Percentiles rank a stretch among this genome's conserved stretches.
phyloP scores from a whole-genome alignment of 23 tunicate genomes.

The Trididemnum miniatum region DNA sequence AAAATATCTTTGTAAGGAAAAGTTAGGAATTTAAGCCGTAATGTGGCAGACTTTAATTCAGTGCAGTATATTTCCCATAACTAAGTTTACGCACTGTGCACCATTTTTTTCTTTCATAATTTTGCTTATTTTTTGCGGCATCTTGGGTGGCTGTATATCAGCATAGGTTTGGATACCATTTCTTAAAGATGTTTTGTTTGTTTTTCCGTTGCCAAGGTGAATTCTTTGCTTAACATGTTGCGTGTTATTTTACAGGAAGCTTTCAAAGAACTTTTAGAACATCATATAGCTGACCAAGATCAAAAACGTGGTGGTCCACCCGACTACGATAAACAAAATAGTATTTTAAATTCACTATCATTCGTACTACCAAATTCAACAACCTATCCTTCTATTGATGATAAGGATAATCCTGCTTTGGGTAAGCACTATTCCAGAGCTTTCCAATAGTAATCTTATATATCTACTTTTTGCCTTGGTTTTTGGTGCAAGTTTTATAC shows the following conservation, averaged over 20 bases:
- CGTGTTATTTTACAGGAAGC: conserved; percentile 76
- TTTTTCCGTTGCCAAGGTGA: neutral
- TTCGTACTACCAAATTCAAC: conserved; percentile 52
- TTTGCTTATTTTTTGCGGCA: too few relatives aligned
- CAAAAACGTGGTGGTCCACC: conserved; percentile 44
- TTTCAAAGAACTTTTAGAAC: conserved; percentile 41
- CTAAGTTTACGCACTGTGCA: too few relatives aligned
- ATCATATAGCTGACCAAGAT: conserved; percentile 56
- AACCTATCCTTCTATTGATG: conserved; percentile 50
- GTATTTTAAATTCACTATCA: conserved; percentile 41
- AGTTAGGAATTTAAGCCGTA: too few relatives aligned
- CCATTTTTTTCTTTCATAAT: too few relatives aligned
- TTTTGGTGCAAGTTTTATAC: too few relatives aligned
- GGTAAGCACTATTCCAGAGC: too few relatives aligned
- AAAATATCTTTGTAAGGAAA: too few relatives aligned
- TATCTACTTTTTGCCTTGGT: too few relatives aligned
- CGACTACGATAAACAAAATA: conserved; percentile 38
- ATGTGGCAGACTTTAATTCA: too few relatives aligned
- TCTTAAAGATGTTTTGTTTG: too few relatives aligned
- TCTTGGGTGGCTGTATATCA: neutral
- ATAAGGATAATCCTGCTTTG: conserved; percentile 61
- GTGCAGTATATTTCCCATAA: too few relatives aligned
- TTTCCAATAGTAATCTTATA: too few relatives aligned
- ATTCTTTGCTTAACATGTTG: neutral
- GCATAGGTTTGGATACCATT: neutral